Percentiles rank a stretch among this genome's conserved stretches.
phyloP scores from a whole-genome alignment of 2,888 invertebrate species.

The Acanthosepion lycidas region DNA sequence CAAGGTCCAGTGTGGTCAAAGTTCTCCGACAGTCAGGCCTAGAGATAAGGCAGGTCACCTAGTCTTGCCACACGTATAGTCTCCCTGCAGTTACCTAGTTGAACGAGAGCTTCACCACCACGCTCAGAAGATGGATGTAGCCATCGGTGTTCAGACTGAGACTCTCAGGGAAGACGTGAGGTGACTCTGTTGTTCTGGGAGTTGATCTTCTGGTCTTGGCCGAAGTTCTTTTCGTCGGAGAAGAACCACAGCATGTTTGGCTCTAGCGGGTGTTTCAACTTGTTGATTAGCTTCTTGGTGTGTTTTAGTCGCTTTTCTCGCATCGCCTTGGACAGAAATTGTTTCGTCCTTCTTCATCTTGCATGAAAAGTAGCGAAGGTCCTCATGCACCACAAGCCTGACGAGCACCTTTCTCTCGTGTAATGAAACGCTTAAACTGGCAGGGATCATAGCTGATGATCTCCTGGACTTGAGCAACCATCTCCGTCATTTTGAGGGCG shows the following conservation, averaged over 20 bases:
- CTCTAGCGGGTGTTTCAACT: conserved; percentile 14
- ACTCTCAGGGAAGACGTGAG: neutral
- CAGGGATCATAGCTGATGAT: neutral
- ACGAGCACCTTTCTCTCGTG: neutral
- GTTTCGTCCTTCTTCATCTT: neutral
- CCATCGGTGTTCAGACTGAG: neutral
- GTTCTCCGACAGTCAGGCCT: too few species aligned
- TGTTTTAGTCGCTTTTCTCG: neutral
- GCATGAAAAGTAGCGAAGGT: conserved; percentile 14
- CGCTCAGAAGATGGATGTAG: neutral
- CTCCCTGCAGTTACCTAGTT: neutral
- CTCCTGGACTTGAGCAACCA: neutral
- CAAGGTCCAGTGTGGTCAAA: too few species aligned
- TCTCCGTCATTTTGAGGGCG: neutral
- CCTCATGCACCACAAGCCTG: neutral
- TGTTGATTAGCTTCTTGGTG: conserved; percentile 11
- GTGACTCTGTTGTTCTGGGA: neutral
- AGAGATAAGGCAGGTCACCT: too few species aligned
- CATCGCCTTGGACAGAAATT: neutral
- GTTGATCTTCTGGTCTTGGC: neutral
- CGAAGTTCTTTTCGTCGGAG: neutral
- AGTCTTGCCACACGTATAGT: neutral
- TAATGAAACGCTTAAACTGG: neutral
- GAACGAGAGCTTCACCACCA: neutral
- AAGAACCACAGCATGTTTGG: neutral